These are phyloP conservation scores for Ibycter americanus DNA, from an alignment of 2,797 vertebrate genomes.

Conservation along the genomic window DNA sequence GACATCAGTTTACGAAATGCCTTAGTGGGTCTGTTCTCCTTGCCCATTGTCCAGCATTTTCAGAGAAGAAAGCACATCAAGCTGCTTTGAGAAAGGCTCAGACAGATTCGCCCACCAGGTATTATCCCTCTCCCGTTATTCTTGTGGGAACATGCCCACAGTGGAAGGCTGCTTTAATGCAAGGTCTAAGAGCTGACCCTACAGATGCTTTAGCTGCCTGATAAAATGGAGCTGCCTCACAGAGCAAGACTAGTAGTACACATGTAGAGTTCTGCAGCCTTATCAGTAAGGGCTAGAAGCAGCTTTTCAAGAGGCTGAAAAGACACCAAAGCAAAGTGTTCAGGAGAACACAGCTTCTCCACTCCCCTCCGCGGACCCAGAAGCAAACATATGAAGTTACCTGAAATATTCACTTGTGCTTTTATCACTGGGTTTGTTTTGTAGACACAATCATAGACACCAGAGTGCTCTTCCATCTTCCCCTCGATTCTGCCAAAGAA, in stretches of 20 bases:
- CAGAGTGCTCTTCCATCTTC: slow-evolving; percentile 37
- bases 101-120: not conserved
- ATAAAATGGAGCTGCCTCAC: not conserved
- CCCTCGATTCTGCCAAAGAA: not conserved
- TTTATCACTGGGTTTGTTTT: not conserved
- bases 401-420: slow-evolving; percentile 12
- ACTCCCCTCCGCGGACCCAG: not conserved
- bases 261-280: not conserved
- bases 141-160: not conserved
- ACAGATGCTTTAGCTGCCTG: not conserved
- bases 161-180: not conserved
- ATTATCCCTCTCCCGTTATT: not conserved
- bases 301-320: not conserved
- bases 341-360: not conserved
- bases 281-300: not conserved
- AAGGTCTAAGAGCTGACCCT: not conserved
- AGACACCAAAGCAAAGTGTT: not conserved
- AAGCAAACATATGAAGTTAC: not conserved
- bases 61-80: not conserved
- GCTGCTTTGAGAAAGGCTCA: not conserved
- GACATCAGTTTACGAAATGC: not conserved
- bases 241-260: fast-evolving
- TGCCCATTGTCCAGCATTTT: not conserved
- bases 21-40: not conserved
- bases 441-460: slow-evolving; percentile 17